These are phyloP conservation scores for Calliphora vicina DNA, from an alignment of 1,140 invertebrate genomes.

Conservation along the genomic window DNA sequence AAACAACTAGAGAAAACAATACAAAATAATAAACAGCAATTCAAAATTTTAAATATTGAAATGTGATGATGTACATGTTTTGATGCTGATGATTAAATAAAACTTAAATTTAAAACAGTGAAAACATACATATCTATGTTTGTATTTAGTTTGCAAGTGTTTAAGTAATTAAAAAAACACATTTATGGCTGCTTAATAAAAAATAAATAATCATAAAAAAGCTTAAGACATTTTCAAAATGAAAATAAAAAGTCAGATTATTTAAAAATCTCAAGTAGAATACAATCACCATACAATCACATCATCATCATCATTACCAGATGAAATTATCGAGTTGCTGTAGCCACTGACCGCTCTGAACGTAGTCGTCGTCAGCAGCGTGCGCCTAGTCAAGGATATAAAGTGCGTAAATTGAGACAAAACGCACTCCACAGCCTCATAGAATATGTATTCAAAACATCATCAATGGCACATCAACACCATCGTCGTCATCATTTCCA, in stretches of 20 bases:
- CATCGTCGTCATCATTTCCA: not conserved
- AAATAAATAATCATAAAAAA: not conserved
- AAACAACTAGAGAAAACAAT: not conserved
- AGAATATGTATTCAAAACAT: no score
- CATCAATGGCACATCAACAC: not conserved
- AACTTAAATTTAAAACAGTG: not conserved
- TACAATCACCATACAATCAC: not conserved
- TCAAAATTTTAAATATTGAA: not conserved
- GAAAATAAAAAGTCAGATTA: not conserved
- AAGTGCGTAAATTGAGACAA: conserved; percentile 30
- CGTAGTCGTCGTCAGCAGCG: not conserved
- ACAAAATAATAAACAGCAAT: conserved; percentile 5
- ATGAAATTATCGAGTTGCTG: not conserved
- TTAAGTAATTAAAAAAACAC: not conserved
- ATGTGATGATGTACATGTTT: conserved; percentile 10
- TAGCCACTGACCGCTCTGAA: not conserved
- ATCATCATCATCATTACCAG: not conserved
- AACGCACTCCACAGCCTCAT: conserved; percentile 29
- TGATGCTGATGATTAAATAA: conserved; percentile 10
- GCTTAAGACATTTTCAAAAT: not conserved
- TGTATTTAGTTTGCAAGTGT: not conserved
- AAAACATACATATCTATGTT: not conserved
- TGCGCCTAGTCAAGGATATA: conserved; percentile 28
- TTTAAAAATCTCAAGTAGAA: no score
- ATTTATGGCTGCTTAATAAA: conserved; percentile 6